These are phyloP conservation scores for Trachemys scripta DNA, from an alignment of 2,113 vertebrate genomes.

Conservation along the genomic window DNA sequence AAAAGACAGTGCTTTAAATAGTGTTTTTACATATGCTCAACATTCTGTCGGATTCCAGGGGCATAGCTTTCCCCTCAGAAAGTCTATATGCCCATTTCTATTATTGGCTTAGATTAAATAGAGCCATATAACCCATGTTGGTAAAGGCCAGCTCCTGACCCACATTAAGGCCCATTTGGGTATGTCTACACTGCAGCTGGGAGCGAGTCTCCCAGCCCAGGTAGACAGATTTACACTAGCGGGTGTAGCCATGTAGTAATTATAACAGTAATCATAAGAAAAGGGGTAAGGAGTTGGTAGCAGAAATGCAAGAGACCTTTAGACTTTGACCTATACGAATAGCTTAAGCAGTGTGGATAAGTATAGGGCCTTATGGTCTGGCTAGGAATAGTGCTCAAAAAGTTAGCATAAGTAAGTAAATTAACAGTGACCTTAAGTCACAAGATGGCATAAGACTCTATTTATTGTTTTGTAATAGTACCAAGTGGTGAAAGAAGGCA, in stretches of 20 bases:
- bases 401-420: neutral
- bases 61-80: conserved; percentile 27
- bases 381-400: neutral
- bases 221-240: neutral
- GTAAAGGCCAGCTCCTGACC: neutral
- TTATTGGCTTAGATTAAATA: conserved; percentile 13
- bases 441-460: neutral
- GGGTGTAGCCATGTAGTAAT: neutral
- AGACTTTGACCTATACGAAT: too few species aligned
- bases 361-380: neutral
- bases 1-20: conserved; percentile 8
- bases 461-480: neutral
- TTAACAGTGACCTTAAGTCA: neutral
- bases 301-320: neutral
- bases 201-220: neutral
- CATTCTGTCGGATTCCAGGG: neutral
- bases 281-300: neutral
- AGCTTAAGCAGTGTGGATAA: neutral
- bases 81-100: neutral
- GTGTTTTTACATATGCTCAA: conserved; percentile 19
- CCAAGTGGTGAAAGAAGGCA: neutral
- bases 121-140: conserved; percentile 11
- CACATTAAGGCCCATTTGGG: neutral
- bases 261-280: neutral
- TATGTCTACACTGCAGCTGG: neutral